Percentiles rank a stretch among this genome's conserved stretches.
phyloP scores from a whole-genome alignment of 2,797 vertebrate genomes.

The Denticeps clupeoides region DNA sequence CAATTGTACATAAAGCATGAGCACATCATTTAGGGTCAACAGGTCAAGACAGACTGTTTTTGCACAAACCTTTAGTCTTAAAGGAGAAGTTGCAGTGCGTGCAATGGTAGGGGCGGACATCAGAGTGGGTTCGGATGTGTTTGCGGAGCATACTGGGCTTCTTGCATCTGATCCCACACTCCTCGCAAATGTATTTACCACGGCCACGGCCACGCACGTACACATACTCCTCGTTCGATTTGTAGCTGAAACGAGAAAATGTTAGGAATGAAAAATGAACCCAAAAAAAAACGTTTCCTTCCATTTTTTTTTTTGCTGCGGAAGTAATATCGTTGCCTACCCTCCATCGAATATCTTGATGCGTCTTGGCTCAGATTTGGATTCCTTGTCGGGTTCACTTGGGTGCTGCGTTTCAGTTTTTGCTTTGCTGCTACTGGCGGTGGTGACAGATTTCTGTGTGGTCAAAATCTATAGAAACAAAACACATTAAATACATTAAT shows the following conservation, averaged over 20 bases:
- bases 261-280: too few species aligned
- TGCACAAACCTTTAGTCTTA: slow-evolving; percentile 88
- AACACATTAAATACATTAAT: slow-evolving; percentile 3
- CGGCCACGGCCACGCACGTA: slow-evolving; percentile 92
- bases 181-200: slow-evolving; percentile 97
- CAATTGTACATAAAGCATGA: too few species aligned
- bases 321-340: slow-evolving; percentile 51
- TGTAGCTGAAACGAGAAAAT: slow-evolving; percentile 70
- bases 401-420: slow-evolving; percentile 68
- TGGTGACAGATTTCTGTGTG: slow-evolving; percentile 60
- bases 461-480: slow-evolving; percentile 52
- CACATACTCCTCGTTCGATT: slow-evolving; percentile 97
- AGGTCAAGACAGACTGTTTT: not conserved
- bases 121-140: slow-evolving; percentile 95
- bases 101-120: slow-evolving; percentile 95
- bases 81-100: slow-evolving; percentile 97
- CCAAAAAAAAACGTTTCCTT: not conserved
- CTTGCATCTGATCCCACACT: slow-evolving; percentile 97
- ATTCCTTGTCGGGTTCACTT: slow-evolving; percentile 83
- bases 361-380: slow-evolving; percentile 82
- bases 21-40: too few species aligned
- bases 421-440: slow-evolving; percentile 73
- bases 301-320: not conserved
- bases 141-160: slow-evolving; percentile 99
- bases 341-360: slow-evolving; percentile 99